Base-by-base conservation (phyloP, 2,797 vertebrate species). In the Thalassophryne amazonica region DNA sequence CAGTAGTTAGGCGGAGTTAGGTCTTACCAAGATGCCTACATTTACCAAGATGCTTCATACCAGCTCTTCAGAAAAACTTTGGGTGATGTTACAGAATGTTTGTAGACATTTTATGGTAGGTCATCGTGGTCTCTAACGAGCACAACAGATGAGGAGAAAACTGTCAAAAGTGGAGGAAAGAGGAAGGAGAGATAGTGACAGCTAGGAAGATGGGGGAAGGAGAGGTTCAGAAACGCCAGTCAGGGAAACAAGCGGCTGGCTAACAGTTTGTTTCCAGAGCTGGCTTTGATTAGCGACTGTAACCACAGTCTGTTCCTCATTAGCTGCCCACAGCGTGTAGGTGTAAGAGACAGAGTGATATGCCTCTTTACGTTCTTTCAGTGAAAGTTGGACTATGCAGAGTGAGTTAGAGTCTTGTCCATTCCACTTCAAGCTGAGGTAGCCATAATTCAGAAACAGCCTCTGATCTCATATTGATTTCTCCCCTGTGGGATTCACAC, bases 251-350 rank as follows among this genome's bases (percentile, higher is more conserved):
- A 79, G 56, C 46, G 41, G 65, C 61, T 74, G 68, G 69, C 65
- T 66, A 55, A 69, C 75, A 60, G 69, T 84, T 59, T 73, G 81
- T 83, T 89, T 84, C 79, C 61, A 82, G 74, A 87, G 84, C 89
- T 91, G 91, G 78, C 38, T 90, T 85, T 89, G 84, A 91, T 92
- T 91, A 91, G 79, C 6, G 72, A 46, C 64, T 84, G 60, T 48
- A 73, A 70, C 76, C 68, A 34, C 1, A 34, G 61, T 89, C 89
- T 91, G 89, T 77, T 90, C 80, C 77, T 70, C 77, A 83, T 91
- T 90, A 89, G 72, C 76, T 75, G 68, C 27, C 56, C 36, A 22
- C 30, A 47, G 60, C 2, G 29, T 66, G 63, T 66, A 70, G 56
- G 57, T 61, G 71, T 36, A 70, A 36, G 39, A 39, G 24, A 31